phyloP scores from a whole-genome alignment of 2,797 vertebrate genomes.

The Alfaro cultratus region DNA sequence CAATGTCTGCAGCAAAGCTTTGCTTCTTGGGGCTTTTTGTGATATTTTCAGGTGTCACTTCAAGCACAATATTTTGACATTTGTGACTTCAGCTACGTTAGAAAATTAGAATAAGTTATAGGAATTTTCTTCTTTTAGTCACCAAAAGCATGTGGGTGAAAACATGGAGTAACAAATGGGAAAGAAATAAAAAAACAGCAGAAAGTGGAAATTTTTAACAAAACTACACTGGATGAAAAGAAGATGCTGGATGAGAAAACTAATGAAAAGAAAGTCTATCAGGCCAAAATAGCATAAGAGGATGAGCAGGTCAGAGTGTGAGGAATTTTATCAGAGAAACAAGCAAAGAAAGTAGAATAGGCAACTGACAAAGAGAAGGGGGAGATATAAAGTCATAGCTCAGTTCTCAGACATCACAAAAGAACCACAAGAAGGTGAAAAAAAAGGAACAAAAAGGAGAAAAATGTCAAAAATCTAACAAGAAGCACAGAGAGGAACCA shows the following conservation, averaged over 20 bases:
- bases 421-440: background rate
- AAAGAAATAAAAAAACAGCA: background rate
- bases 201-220: background rate
- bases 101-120: background rate
- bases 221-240: background rate
- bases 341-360: background rate
- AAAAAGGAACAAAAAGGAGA: background rate
- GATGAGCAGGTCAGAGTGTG: background rate
- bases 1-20: background rate
- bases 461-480: constrained; percentile 1
- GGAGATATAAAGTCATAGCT: background rate
- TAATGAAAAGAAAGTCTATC: background rate
- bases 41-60: background rate
- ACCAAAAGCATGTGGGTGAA: background rate
- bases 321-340: background rate
- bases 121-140: background rate
- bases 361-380: background rate
- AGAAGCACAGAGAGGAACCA: background rate
- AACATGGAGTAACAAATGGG: background rate
- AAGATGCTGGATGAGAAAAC: background rate
- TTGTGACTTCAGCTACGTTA: background rate
- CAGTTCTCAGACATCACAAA: background rate
- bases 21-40: background rate
- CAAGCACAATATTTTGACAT: background rate
- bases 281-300: background rate